These are phyloP conservation scores for Caretta caretta DNA, from an alignment of 2,113 vertebrate genomes.

Conservation along the genomic window DNA sequence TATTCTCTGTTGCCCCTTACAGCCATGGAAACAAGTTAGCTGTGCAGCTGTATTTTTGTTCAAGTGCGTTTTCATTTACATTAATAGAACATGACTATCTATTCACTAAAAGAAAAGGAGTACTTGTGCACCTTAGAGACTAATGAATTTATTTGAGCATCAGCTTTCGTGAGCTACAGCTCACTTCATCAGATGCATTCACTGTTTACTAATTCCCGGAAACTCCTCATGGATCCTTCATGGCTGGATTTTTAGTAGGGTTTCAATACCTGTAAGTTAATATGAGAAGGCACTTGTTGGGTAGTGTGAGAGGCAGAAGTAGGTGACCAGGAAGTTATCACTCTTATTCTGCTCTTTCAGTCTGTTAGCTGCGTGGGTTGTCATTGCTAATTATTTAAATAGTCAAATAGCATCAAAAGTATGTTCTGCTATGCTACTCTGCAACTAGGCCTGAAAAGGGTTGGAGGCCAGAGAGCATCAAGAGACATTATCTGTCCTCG, in stretches of 20 bases:
- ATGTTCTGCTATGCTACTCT: slow-evolving; percentile 30
- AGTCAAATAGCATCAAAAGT: neutral
- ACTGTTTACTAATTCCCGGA: neutral
- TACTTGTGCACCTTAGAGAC: no score
- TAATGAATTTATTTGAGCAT: no score
- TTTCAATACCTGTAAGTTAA: neutral
- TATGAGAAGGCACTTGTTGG: neutral
- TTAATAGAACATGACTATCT: accelerated
- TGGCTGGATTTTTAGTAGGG: neutral
- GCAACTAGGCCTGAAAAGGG: slow-evolving; percentile 54
- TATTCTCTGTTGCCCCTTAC: neutral
- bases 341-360: neutral
- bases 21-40: neutral
- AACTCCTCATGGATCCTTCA: accelerated
- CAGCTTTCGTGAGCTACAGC: no score
- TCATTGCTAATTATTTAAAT: slow-evolving; percentile 53
- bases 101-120: no score
- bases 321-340: neutral
- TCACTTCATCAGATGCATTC: no score
- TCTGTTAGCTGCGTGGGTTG: neutral
- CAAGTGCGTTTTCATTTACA: accelerated
- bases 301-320: neutral
- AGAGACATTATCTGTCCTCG: neutral
- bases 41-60: neutral
- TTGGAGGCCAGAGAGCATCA: slow-evolving; percentile 48